Base-by-base conservation (phyloP, 2,113 vertebrate species). In the Anarrhichthys ocellatus region DNA sequence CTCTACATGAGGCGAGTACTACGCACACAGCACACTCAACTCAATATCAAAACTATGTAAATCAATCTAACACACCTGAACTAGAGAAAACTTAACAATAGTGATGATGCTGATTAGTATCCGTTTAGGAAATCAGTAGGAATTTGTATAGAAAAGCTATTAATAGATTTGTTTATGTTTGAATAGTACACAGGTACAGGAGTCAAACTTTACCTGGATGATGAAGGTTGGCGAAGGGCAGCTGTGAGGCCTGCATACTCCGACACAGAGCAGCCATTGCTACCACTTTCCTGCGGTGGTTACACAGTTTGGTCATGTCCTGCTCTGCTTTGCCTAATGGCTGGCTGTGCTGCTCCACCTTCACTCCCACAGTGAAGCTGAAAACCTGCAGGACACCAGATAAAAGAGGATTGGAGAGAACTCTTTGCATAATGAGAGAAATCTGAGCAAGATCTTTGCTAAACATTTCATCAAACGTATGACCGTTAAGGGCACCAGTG, bases 291-390 rank as follows among this genome's bases (percentile, higher is more conserved):
- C 97, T 94, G 44, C 97, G 95, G 92, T 98, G 97, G 93, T 97
- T 98, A 88, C 97, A 98, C 86, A 98, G 96, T 95, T 98, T 98
- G 94, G 97, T 97, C 97, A 98, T 97, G 90, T 98, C 97, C 94
- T 97, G 96, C 91, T 98, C 96, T 40, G 96, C 93, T 94, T 96
- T 97, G 91, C 96, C 95, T 50, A 95, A 86, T 40, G 90, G 95
- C 76, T 94, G 94, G 91, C 92, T 94, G 87, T 95, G 94, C 91
- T 95, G 95, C 81, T 94, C 95, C 88, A 97, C 96, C 90, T 91
- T 95, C 85, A 96, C 96, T 88, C 93, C 95, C 72, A 96, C 93
- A 82, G 96, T 95, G 91, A 97, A 97, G 95, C 95, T 97, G 92
- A 98, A 97, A 92, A 97, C 97, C 97, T 98, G 90, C 6, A 73